Base-by-base conservation (phyloP, 1,140 invertebrate genomes). In the Drosophila simulans region DNA sequence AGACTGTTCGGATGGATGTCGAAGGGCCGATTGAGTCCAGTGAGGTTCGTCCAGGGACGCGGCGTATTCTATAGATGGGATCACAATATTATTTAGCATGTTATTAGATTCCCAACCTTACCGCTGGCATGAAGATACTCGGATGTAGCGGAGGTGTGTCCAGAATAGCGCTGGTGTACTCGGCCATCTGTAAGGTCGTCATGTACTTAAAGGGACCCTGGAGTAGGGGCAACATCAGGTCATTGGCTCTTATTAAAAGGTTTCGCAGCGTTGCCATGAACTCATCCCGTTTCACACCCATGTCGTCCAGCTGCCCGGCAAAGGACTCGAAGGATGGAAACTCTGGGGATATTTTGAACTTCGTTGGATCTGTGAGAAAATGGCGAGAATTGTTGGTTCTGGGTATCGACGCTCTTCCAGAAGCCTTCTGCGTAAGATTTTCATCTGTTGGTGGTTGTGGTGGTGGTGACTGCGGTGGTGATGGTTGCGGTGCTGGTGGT, bases 71-170 rank as follows among this genome's bases (percentile, higher is more conserved):
- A 20, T 1, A 35, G 11, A 22, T 13, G 10, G n/a, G 20, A 5
- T 5, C 0, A 17, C 8, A 0, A 51, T 3, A 5, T 10, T 1
- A 13, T 7, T 15, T 11, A 17, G 15, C 27, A 11, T 1, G 2
- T 27, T 4, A 1, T 4, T 8, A 8, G 10, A 4, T 12, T 20
- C 5, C 0, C 7, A 65, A 35, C 17, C 82, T 49, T 68, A 86
- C 82, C 35, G 56, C 1, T 1, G 83, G 79, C 57, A 86, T 10
- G 4, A 86, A 86, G 11, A 86, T 64, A 35, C 82, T 82, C 1
- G 82, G 82, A 31, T 86, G 82, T 37, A 86, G 17, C 0, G 82
- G 69, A 5, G 53, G 63, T 0, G 68, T 52, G 3, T 75, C 59
- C 1, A 86, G 17, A 7, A 86, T 82, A 5, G 62, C 70, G 2